A percentile compares a stretch with the other conserved stretches of the same genome.
Conservation (phyloP, 1,140 invertebrate species). For the Drosophila micromelanica region DNA sequence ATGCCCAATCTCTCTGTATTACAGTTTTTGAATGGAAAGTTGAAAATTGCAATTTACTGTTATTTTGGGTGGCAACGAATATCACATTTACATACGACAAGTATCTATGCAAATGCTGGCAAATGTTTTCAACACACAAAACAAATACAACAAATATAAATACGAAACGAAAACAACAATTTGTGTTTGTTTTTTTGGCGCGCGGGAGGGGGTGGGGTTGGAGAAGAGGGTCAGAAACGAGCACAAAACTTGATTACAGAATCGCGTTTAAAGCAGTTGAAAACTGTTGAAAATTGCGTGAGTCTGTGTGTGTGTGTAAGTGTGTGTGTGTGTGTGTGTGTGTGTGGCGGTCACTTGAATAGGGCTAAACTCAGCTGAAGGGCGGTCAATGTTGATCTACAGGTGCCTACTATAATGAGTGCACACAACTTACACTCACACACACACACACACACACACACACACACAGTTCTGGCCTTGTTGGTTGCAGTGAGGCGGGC, state of each 20-base stretch:
- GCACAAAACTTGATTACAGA: constrained; percentile 21
- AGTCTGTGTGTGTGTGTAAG: constrained; percentile 15
- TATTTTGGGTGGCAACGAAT: constrained; percentile 7
- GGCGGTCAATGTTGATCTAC: constrained; percentile 75
- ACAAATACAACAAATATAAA: constrained; percentile 20
- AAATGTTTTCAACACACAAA: constrained; percentile 6
- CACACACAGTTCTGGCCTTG: constrained; percentile 20
- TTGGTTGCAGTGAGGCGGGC: constrained; percentile 42
- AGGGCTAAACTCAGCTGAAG: constrained; percentile 61
- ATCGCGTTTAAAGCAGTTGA: constrained; percentile 9
- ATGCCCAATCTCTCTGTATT: constrained; percentile 12
- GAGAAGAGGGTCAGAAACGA: constrained; percentile 11
- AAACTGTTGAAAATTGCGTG: constrained; percentile 18
- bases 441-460: constrained; percentile 12
- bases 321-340: constrained; percentile 18
- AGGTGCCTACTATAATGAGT: constrained; percentile 55
- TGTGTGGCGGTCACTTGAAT: constrained; percentile 60
- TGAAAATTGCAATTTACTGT: constrained; percentile 7
- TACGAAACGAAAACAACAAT: constrained; percentile 13
- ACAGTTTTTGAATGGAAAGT: constrained; percentile 5
- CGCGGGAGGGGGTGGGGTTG: neutral
- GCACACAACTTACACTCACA: constrained; percentile 20
- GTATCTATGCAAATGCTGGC: constrained; percentile 34
- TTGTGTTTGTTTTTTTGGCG: constrained; percentile 15
- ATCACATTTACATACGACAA: constrained; percentile 29